Percentiles rank a stretch among this genome's conserved stretches.
These are phyloP conservation scores for Hydrophis major DNA, from an alignment of 2,797 vertebrate species.

Conservation along the genomic window DNA sequence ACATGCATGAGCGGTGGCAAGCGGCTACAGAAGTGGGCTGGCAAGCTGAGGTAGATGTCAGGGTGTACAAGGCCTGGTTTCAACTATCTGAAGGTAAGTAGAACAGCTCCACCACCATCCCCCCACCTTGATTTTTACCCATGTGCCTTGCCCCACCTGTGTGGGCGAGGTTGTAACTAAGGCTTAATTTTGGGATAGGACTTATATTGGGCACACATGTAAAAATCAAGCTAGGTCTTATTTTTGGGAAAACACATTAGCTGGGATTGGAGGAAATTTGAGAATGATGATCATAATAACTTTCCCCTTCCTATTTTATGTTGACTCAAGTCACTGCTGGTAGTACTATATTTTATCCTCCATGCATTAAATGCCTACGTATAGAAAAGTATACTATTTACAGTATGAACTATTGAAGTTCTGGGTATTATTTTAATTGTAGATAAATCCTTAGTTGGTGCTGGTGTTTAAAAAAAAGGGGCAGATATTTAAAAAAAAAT, in stretches of 20 bases:
- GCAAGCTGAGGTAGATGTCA: too few relatives aligned
- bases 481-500: not conserved
- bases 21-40: too few relatives aligned
- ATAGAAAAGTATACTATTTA: not conserved
- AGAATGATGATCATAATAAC: not conserved
- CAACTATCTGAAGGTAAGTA: too few relatives aligned
- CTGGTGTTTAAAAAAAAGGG: slow-evolving; percentile 8
- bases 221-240: too few relatives aligned
- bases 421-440: not conserved
- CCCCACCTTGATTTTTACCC: too few relatives aligned
- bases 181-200: too few relatives aligned
- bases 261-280: not conserved
- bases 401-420: not conserved
- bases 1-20: too few relatives aligned
- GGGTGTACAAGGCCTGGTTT: too few relatives aligned
- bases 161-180: too few relatives aligned
- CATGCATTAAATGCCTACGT: not conserved
- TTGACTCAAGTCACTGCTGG: not conserved
- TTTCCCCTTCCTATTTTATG: not conserved
- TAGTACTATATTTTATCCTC: not conserved
- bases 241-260: not conserved
- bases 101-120: too few relatives aligned
- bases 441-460: not conserved
- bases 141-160: too few relatives aligned
- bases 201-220: too few relatives aligned